Base-by-base conservation (phyloP, 2,888 invertebrate species). In the Rhyacophila evoluta region DNA sequence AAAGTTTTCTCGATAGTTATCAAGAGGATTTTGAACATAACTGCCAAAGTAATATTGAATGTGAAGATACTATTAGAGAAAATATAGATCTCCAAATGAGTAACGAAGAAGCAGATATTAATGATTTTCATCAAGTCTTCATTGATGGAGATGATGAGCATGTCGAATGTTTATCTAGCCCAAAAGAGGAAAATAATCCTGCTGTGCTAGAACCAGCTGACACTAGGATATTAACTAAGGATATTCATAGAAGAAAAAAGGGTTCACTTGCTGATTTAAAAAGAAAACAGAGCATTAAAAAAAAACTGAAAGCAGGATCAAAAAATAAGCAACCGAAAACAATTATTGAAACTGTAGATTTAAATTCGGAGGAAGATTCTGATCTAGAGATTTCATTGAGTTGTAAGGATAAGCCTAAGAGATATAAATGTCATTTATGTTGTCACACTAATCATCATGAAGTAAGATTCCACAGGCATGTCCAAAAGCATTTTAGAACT, bases 401-500 rank as follows among this genome's bases (percentile, higher is more conserved):
- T 8, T n/a, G 28, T 19, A 70, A 27, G 15, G 28, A 29, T 3
- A 71, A 71, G 4, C 68, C 8, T 8, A 68, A 33, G 12, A 69
- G 28, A 28, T 77, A 68, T 6, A 36, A 74, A 3, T 79, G 79
- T 11, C 76, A 74, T n/a, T 27, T 79, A 2, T 79, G 79, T 37
- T 28, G 33, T 1, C 29, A 38, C 10, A 15, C 8, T 6, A 29
- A 68, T 12, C 36, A 68, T 25, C 28, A 68, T 1, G 68, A 72
- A 27, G n/a, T 6, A 0, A 72, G 25, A 19, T 76, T 79, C 2
- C 72, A 79, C 15, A 11, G 68, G 5, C 79, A 79, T 38, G 69
- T 79, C 15, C 75, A 79, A 5, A 8, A 8, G 2, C 79, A 79
- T 73, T 79, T 79, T 29, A 25, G 73, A 25, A 70, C 73, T 4